phyloP scores from a whole-genome alignment of 1,140 invertebrate species.

The Proctacanthus coquilletti region DNA sequence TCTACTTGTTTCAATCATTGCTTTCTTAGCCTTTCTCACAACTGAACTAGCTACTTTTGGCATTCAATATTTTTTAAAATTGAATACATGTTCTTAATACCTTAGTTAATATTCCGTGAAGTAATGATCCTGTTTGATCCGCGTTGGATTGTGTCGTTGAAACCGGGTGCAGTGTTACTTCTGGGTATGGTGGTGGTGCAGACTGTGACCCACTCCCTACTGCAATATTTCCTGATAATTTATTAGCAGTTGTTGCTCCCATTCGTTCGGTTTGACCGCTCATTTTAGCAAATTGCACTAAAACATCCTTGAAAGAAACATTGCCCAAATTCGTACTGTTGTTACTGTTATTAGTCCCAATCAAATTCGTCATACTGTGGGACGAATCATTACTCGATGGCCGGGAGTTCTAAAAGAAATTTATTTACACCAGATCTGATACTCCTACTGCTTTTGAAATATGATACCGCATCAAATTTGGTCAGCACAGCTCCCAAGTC shows the following conservation, averaged over 20 bases:
- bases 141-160: slow-evolving; percentile 22
- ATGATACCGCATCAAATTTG: neutral
- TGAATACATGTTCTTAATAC: too few relatives aligned
- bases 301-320: slow-evolving; percentile 55
- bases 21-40: too few relatives aligned
- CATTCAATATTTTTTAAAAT: too few relatives aligned
- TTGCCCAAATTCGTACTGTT: neutral
- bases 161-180: slow-evolving; percentile 60
- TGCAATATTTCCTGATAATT: neutral
- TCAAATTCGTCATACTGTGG: slow-evolving; percentile 19
- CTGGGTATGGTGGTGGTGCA: slow-evolving; percentile 46
- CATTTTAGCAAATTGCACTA: slow-evolving; percentile 59
- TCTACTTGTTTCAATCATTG: too few relatives aligned
- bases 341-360: neutral
- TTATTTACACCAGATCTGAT: slow-evolving; percentile 30
- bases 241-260: neutral
- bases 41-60: too few relatives aligned
- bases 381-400: slow-evolving; percentile 38
- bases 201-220: slow-evolving; percentile 16
- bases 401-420: slow-evolving; percentile 23
- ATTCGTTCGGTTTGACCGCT: neutral
- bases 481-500: neutral
- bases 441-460: slow-evolving; percentile 42
- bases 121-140: slow-evolving; percentile 42
- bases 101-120: slow-evolving; percentile 61